phyloP scores from a whole-genome alignment of 2,888 invertebrate species.

The Cremastobaeus sp. region DNA sequence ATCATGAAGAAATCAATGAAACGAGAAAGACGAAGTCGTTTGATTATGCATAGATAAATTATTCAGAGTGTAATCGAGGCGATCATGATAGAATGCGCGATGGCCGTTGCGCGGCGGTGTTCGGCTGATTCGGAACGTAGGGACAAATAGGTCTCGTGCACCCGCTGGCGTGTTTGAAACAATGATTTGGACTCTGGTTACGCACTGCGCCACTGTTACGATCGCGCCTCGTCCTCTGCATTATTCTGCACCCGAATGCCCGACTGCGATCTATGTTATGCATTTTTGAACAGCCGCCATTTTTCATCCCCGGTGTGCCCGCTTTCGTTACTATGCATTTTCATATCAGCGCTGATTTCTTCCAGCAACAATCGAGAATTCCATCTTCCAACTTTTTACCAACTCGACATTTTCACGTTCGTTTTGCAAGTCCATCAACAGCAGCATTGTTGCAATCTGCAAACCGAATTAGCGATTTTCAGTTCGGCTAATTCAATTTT shows the following conservation, averaged over 20 bases:
- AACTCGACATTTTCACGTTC: too few species aligned
- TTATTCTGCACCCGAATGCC: constrained; percentile 23
- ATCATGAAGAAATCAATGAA: constrained; percentile 34
- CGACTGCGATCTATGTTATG: too few species aligned
- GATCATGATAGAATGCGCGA: constrained; percentile 48
- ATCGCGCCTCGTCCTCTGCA: constrained; percentile 9
- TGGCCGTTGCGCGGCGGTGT: constrained; percentile 39
- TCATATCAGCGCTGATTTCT: too few species aligned
- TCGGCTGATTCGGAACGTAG: constrained; percentile 19
- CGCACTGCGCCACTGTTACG: constrained; percentile 31
- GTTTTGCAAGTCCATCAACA: too few species aligned
- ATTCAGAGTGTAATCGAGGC: constrained; percentile 48
- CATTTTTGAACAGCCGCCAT: too few species aligned
- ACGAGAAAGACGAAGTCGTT: constrained; percentile 23
- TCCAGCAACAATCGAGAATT: too few species aligned
- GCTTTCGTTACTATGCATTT: too few species aligned
- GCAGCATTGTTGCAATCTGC: too few species aligned
- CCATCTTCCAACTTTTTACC: too few species aligned
- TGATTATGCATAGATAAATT: constrained; percentile 43
- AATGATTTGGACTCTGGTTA: constrained; percentile 29
- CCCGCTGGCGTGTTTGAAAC: constrained; percentile 15
- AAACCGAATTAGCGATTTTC: too few species aligned
- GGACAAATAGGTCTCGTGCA: constrained; percentile 15
- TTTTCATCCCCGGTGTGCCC: too few species aligned
- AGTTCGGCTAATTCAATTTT: too few species aligned